phyloP scores from a whole-genome alignment of 2,888 invertebrate species.

The Pycnomerus fuliginosus region DNA sequence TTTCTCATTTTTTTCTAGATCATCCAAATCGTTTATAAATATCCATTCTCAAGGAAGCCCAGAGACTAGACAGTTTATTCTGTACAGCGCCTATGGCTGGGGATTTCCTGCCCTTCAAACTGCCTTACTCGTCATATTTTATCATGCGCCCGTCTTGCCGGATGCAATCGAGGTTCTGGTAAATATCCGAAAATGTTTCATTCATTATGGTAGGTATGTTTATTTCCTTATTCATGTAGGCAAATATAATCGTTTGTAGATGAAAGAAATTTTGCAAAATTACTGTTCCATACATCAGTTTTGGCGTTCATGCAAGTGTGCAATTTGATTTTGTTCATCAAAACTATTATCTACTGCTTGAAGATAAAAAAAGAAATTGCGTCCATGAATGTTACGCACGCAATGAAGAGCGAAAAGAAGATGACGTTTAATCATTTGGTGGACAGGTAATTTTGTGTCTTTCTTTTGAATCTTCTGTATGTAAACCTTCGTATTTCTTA shows the following conservation, averaged over 20 bases:
- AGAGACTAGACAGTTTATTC: slow-evolving; percentile 60
- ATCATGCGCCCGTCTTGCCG: slow-evolving; percentile 55
- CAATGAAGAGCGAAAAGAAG: slow-evolving; percentile 56
- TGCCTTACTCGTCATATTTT: slow-evolving; percentile 57
- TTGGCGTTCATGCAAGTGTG: slow-evolving; percentile 62
- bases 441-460: slow-evolving; percentile 71
- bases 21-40: slow-evolving; percentile 45
- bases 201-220: slow-evolving; percentile 61
- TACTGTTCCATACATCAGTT: slow-evolving; percentile 51
- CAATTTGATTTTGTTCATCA: slow-evolving; percentile 68
- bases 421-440: slow-evolving; percentile 64
- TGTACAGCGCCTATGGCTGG: slow-evolving; percentile 74
- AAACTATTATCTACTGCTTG: slow-evolving; percentile 70
- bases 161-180: slow-evolving; percentile 60
- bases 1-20: slow-evolving; percentile 31
- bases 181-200: slow-evolving; percentile 66
- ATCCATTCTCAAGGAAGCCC: slow-evolving; percentile 51
- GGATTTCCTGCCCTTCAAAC: slow-evolving; percentile 62
- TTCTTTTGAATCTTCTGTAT: too few relatives aligned
- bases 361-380: slow-evolving; percentile 74
- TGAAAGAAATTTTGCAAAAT: slow-evolving; percentile 37
- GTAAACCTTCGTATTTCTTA: too few relatives aligned
- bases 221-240: too few relatives aligned
- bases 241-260: too few relatives aligned
- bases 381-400: slow-evolving; percentile 61